phyloP scores from a whole-genome alignment of 2,888 invertebrate genomes.

The Flexamia atlantica region DNA sequence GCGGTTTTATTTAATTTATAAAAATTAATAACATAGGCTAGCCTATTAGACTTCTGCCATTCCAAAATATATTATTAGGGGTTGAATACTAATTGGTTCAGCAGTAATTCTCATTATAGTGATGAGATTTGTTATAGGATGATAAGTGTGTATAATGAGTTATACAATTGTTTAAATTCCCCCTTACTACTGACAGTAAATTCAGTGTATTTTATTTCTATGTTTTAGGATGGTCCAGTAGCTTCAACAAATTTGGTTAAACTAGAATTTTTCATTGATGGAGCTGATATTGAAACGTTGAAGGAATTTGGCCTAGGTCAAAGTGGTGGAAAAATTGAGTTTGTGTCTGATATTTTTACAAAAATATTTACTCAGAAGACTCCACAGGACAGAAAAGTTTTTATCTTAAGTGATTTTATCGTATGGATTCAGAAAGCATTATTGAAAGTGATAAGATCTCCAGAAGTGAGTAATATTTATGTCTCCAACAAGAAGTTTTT shows the following conservation, averaged over 20 bases:
- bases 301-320: neutral
- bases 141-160: too few relatives aligned
- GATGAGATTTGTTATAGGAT: too few relatives aligned
- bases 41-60: too few relatives aligned
- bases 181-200: neutral
- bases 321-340: neutral
- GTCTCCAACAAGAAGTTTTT: too few relatives aligned
- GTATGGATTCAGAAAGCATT: neutral
- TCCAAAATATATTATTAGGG: too few relatives aligned
- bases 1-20: too few relatives aligned
- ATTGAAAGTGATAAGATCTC: constrained; percentile 11
- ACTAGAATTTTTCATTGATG: neutral
- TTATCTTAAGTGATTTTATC: neutral
- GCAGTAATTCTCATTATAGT: too few relatives aligned
- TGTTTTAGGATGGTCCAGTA: neutral
- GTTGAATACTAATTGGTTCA: too few relatives aligned
- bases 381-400: neutral
- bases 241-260: neutral
- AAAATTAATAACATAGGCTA: too few relatives aligned
- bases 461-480: constrained; percentile 16
- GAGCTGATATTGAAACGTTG: neutral
- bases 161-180: too few relatives aligned
- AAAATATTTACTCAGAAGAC: neutral
- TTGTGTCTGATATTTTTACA: neutral
- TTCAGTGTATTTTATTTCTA: neutral